A percentile compares a stretch with the other conserved stretches of the same genome.
These are phyloP conservation scores for Pycnonotus jocosus DNA, from an alignment of 2,113 vertebrate species.

Conservation along the genomic window DNA sequence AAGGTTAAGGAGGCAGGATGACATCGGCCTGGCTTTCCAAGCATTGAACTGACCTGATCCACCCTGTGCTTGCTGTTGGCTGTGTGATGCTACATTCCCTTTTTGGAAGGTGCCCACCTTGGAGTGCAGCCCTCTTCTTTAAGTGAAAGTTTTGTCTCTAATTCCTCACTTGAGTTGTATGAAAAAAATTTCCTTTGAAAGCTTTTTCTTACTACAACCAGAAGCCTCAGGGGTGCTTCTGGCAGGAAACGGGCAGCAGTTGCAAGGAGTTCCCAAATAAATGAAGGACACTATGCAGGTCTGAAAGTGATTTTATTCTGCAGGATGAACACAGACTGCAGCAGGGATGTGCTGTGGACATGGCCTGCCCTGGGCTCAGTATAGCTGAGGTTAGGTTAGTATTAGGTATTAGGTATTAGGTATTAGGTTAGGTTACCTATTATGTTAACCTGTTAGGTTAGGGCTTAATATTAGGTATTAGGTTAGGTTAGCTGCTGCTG, in stretches of 20 bases:
- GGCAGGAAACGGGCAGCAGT: background rate
- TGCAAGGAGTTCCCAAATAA: background rate
- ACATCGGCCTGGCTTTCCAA: background rate
- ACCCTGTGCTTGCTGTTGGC: background rate
- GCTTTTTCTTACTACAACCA: background rate
- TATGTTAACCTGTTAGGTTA: too few species aligned
- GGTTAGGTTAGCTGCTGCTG: background rate
- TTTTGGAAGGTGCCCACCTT: background rate
- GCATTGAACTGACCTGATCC: background rate
- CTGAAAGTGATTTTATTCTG: constrained; percentile 19
- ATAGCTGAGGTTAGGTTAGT: background rate
- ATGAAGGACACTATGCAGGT: background rate
- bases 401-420: too few species aligned
- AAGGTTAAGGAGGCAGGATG: background rate
- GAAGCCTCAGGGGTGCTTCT: background rate
- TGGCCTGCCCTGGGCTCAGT: background rate
- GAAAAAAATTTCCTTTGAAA: background rate
- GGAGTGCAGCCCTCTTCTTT: background rate
- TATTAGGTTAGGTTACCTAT: too few species aligned
- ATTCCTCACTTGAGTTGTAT: background rate
- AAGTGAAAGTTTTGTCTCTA: background rate
- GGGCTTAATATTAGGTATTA: background rate
- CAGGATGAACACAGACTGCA: background rate
- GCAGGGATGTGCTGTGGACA: background rate
- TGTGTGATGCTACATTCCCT: background rate